These are phyloP conservation scores for Podarcis raffonei DNA, from an alignment of 2,113 vertebrate genomes.

Conservation along the genomic window DNA sequence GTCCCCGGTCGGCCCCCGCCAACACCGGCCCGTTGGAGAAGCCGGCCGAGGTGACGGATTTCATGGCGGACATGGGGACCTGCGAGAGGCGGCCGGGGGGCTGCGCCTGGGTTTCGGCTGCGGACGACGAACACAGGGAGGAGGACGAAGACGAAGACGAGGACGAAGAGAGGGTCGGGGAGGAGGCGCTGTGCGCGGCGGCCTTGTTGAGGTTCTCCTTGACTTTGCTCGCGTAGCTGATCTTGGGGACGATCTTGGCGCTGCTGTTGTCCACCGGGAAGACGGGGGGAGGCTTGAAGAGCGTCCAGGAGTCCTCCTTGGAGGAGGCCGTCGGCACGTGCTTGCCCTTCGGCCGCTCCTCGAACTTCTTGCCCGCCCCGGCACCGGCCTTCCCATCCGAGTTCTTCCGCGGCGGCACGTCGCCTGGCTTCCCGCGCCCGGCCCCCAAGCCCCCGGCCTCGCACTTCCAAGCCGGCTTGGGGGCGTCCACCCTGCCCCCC, in stretches of 20 bases:
- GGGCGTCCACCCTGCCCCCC: constrained; percentile 77
- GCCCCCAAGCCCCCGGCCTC: constrained; percentile 70
- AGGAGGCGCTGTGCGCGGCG: constrained; percentile 81
- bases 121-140: constrained; percentile 70
- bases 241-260: constrained; percentile 99
- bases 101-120: constrained; percentile 81
- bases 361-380: constrained; percentile 86
- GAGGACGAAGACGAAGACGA: constrained; percentile 71
- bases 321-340: constrained; percentile 78
- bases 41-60: constrained; percentile 93
- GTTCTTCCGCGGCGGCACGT: constrained; percentile 85
- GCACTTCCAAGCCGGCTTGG: constrained; percentile 82
- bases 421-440: constrained; percentile 73
- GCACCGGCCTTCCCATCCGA: constrained; percentile 87
- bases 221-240: constrained; percentile 99
- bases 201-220: constrained; percentile 99
- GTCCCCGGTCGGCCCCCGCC: constrained; percentile 83
- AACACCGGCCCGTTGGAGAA: constrained; percentile 93
- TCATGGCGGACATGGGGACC: constrained; percentile 98
- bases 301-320: constrained; percentile 98
- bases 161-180: background rate
- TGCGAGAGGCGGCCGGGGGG: constrained; percentile 89
- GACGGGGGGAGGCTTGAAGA: constrained; percentile 97
- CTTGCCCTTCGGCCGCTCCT: constrained; percentile 93
- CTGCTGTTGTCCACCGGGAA: constrained; percentile 99